Percentiles rank a stretch among this genome's conserved stretches.
Conservation (phyloP, 2,113 vertebrate species). For the Dasyornis broadbenti region DNA sequence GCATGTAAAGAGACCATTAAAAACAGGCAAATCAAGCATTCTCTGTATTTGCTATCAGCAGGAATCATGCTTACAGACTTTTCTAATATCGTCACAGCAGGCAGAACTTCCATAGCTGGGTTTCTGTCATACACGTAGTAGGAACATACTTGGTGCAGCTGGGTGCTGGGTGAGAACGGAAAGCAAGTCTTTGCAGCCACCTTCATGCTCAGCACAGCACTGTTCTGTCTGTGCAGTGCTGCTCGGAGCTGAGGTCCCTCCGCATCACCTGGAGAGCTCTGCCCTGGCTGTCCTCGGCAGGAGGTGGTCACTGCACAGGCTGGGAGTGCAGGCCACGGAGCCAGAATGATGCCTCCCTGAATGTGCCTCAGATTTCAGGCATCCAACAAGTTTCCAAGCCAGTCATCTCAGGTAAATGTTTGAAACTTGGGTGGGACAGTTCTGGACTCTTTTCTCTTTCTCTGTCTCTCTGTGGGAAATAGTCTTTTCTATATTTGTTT, state of each 20-base stretch:
- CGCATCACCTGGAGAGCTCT: background rate
- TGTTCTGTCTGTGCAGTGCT: background rate
- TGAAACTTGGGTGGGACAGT: background rate
- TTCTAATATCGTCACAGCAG: background rate
- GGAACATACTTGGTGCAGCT: background rate
- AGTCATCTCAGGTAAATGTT: background rate
- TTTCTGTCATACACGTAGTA: background rate
- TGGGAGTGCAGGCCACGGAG: background rate
- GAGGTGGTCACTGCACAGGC: background rate
- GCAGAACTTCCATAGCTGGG: background rate
- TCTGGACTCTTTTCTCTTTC: background rate
- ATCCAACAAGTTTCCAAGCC: background rate
- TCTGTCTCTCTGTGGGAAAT: background rate
- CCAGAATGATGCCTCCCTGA: background rate
- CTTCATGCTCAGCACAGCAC: background rate
- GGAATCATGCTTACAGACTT: background rate
- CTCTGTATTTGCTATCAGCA: background rate
- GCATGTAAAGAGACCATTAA: background rate
- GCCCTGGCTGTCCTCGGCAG: background rate
- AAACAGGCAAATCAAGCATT: background rate
- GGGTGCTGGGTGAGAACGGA: background rate
- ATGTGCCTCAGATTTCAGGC: background rate
- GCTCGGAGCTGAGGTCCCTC: background rate
- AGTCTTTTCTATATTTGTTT: background rate
- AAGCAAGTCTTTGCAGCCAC: background rate